A percentile compares a stretch with the other conserved stretches of the same genome.
phyloP scores from a whole-genome alignment of 2,797 vertebrate genomes.

The Myripristis jacobus region DNA sequence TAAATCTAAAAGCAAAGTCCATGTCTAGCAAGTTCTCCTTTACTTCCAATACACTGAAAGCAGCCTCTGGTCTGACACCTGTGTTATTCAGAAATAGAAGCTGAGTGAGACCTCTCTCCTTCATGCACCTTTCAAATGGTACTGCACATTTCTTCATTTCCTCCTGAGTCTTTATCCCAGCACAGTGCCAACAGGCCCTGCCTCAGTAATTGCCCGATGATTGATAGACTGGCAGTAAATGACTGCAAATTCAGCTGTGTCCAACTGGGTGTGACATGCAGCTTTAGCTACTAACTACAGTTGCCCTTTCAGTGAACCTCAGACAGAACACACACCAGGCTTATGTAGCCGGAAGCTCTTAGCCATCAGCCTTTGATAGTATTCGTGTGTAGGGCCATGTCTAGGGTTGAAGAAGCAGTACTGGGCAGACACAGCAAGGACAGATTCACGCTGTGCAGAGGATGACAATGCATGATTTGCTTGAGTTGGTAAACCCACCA shows the following conservation, averaged over 20 bases:
- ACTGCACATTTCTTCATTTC: constrained; percentile 50
- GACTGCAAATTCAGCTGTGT: constrained; percentile 69
- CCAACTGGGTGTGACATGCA: constrained; percentile 59
- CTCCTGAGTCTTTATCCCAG: constrained; percentile 45
- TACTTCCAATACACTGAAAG: too few relatives aligned
- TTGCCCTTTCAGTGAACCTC: constrained; percentile 68
- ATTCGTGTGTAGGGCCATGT: constrained; percentile 4
- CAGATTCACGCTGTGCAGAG: too few relatives aligned
- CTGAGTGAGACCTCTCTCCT: constrained; percentile 4
- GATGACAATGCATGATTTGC: too few relatives aligned
- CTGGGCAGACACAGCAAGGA: too few relatives aligned
- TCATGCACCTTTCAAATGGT: constrained; percentile 30
- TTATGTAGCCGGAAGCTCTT: constrained; percentile 48
- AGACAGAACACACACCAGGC: constrained; percentile 47
- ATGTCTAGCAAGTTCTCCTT: too few relatives aligned
- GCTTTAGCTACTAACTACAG: constrained; percentile 60
- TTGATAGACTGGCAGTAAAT: constrained; percentile 67
- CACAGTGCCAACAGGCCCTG: constrained; percentile 55
- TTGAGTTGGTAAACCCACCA: too few relatives aligned
- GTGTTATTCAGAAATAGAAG: too few relatives aligned
- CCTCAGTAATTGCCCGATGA: constrained; percentile 69
- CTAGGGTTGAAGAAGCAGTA: too few relatives aligned
- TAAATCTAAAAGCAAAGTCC: too few relatives aligned
- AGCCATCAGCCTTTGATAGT: constrained; percentile 22
- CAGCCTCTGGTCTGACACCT: too few relatives aligned